Evolutionary conservation across 2,797 vertebrate genomes (phyloP).

Genomic region (Platyrinchus mystaceus): DNA sequence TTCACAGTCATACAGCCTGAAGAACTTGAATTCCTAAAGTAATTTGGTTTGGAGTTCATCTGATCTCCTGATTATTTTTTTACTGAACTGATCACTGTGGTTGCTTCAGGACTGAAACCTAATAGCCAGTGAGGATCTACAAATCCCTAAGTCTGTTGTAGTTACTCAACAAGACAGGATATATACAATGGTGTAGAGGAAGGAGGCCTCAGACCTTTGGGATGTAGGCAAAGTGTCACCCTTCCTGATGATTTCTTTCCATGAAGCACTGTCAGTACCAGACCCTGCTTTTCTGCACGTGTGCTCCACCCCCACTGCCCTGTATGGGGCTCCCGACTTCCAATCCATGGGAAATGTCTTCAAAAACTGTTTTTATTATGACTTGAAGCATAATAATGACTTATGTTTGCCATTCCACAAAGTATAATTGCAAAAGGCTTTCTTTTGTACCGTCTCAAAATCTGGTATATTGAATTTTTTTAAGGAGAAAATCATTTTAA

Average conservation of each 20-base stretch:
- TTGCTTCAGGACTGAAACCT: background rate
- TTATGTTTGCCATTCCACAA: background rate
- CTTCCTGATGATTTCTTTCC: background rate
- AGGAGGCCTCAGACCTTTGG: background rate
- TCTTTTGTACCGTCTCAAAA: background rate
- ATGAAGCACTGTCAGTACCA: background rate
- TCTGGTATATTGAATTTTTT: background rate
- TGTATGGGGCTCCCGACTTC: background rate
- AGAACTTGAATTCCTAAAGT: background rate
- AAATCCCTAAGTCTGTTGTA: background rate
- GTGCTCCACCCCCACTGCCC: background rate
- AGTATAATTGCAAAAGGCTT: accelerated
- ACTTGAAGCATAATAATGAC: background rate
- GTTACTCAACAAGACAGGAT: background rate
- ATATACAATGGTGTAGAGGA: background rate
- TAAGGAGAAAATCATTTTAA: background rate
- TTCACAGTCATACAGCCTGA: background rate
- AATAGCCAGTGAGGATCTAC: background rate
- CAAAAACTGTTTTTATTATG: background rate
- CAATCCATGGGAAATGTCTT: background rate
- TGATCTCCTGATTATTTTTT: background rate
- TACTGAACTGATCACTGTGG: background rate
- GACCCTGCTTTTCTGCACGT: background rate
- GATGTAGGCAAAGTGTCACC: background rate
- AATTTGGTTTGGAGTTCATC: background rate